These are phyloP conservation scores for Cacoxenus indagator DNA, from an alignment of 2,888 invertebrate species.

Conservation along the genomic window DNA sequence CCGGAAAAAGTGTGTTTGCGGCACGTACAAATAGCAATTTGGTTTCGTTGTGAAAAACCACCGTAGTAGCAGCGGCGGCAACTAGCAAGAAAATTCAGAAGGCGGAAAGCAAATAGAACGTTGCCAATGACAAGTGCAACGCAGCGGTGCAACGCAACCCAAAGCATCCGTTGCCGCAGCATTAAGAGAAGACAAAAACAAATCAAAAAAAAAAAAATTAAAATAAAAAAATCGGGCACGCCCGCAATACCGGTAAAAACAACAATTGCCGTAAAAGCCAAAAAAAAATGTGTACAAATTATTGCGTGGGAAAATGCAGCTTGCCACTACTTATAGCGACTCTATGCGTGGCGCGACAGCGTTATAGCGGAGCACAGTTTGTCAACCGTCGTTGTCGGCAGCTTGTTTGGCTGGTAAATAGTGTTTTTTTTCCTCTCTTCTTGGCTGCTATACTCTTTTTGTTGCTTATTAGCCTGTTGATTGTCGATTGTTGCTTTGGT, in stretches of 20 bases:
- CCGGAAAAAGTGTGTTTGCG: conserved; percentile 16
- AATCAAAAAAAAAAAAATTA: conserved; percentile 1
- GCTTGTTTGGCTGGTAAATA: no score
- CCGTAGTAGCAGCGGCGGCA: not conserved
- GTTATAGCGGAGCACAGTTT: not conserved
- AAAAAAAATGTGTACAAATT: conserved; percentile 14
- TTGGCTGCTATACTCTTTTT: no score
- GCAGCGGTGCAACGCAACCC: not conserved
- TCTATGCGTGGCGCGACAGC: not conserved
- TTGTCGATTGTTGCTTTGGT: not conserved
- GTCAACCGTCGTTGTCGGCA: no score
- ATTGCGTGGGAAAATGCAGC: conserved; percentile 20
- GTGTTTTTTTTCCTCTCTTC: not conserved
- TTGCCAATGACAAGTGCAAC: not conserved
- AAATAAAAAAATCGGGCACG: no score
- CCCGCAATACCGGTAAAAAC: not conserved
- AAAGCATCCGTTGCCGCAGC: not conserved
- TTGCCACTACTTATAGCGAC: not conserved
- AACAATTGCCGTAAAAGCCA: not conserved
- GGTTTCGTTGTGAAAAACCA: conserved; percentile 4
- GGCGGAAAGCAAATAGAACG: conserved; percentile 9
- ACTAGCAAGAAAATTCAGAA: conserved; percentile 15
- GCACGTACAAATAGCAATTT: conserved; percentile 12
- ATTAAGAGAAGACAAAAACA: not conserved
- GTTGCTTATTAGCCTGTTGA: not conserved